These are phyloP conservation scores for Bergia puertoricense DNA, from an alignment of 92 coral and sea anemone species.

Conservation along the genomic window DNA sequence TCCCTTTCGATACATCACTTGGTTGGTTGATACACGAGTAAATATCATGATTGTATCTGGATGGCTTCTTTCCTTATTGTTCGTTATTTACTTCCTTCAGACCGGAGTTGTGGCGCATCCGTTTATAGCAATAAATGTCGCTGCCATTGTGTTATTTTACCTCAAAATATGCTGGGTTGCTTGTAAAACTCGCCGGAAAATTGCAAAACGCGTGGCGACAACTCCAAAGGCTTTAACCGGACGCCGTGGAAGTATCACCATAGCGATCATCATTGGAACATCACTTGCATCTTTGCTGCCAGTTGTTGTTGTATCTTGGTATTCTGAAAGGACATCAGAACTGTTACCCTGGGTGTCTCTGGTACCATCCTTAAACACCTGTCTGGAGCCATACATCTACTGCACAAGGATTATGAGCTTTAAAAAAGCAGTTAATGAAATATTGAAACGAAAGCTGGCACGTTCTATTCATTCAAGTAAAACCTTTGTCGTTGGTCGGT, in stretches of 20 bases:
- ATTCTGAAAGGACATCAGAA: not conserved
- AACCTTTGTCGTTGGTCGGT: not conserved
- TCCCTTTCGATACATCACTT: slow-evolving; percentile 18
- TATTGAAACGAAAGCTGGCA: not conserved
- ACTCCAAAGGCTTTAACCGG: not conserved
- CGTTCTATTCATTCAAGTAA: not conserved
- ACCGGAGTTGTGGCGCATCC: not conserved
- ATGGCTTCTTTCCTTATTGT: not conserved
- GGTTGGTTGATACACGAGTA: not conserved
- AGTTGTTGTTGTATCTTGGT: not conserved
- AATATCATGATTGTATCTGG: not conserved
- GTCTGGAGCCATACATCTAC: not conserved
- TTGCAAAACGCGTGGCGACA: not conserved
- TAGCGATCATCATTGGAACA: not conserved
- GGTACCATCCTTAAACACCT: not conserved
- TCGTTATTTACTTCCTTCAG: not conserved
- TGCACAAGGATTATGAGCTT: not conserved
- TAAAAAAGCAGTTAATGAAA: not conserved
- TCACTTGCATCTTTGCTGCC: slow-evolving; percentile 9
- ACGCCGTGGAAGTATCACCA: not conserved
- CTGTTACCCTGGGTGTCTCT: slow-evolving; percentile 11
- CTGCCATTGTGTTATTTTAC: not conserved
- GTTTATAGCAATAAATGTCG: not conserved
- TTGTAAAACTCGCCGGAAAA: not conserved
- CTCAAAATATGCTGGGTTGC: not conserved